Evolutionary conservation across 2,888 invertebrate genomes (phyloP).

Genomic region (Eupeodes luniger): DNA sequence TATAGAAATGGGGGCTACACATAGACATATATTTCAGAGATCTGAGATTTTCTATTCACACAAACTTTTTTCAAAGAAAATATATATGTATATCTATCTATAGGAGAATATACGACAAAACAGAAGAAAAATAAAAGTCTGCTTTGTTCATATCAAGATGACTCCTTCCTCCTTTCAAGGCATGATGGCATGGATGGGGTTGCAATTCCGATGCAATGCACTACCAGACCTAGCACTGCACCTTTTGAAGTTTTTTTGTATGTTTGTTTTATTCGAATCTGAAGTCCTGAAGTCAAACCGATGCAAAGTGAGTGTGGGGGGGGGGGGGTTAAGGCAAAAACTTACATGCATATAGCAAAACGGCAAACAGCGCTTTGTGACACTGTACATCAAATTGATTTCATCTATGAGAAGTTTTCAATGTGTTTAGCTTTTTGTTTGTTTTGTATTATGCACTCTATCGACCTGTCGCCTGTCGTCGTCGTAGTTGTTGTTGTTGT

Average conservation of each 20-base stretch:
- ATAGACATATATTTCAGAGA: not conserved
- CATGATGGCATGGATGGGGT: constrained; percentile 58
- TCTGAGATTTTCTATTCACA: constrained; percentile 45
- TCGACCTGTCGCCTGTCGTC: constrained; percentile 76
- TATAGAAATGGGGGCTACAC: not conserved
- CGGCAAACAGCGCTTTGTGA: constrained; percentile 67
- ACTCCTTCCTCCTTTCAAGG: constrained; percentile 69
- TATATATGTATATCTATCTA: not conserved
- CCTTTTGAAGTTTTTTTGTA: constrained; percentile 8
- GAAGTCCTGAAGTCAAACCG: constrained; percentile 23
- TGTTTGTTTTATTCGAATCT: constrained; percentile 13
- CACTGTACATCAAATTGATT: constrained; percentile 77
- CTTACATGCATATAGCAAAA: constrained; percentile 26
- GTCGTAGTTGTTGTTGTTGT: constrained; percentile 43
- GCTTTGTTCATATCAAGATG: constrained; percentile 71
- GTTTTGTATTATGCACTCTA: constrained; percentile 57
- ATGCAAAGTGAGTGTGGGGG: not conserved
- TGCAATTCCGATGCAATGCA: constrained; percentile 39
- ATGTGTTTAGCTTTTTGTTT: constrained; percentile 51
- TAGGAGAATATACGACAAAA: constrained; percentile 7
- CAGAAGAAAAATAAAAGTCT: constrained; percentile 52
- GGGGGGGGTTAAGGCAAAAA: constrained; percentile 11
- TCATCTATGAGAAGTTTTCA: constrained; percentile 75
- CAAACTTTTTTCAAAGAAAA: constrained; percentile 16
- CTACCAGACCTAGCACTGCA: constrained; percentile 22